Conservation (phyloP, 2,888 invertebrate species). For the Drosophila affinis region DNA sequence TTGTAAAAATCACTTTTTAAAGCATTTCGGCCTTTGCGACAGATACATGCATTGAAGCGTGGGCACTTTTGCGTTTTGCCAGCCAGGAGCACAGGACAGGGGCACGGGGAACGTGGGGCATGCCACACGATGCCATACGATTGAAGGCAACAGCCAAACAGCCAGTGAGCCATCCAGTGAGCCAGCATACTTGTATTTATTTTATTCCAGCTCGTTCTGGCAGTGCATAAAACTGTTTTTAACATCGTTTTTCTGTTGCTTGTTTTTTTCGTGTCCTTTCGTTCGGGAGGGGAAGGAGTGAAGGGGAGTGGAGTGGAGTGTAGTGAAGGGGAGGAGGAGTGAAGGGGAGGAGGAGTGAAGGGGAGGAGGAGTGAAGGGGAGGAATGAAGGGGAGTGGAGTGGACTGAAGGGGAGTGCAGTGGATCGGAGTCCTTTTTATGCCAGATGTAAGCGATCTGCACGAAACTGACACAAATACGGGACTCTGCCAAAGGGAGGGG, state of each 20-base stretch:
- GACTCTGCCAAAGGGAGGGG: conserved; percentile 20
- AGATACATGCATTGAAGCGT: conserved; percentile 70
- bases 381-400: conserved; percentile 35
- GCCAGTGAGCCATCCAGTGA: conserved; percentile 15
- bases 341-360: conserved; percentile 43
- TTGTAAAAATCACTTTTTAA: conserved; percentile 73
- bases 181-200: conserved; percentile 72
- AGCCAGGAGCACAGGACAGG: conserved; percentile 9
- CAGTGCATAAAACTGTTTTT: conserved; percentile 76
- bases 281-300: conserved; percentile 36
- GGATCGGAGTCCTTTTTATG: conserved; percentile 67
- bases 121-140: conserved; percentile 4
- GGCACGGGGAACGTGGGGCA: conserved; percentile 1
- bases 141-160: conserved; percentile 11
- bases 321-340: conserved; percentile 36
- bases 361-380: conserved; percentile 31
- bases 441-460: conserved; percentile 76
- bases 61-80: conserved; percentile 71
- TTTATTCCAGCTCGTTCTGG: conserved; percentile 70
- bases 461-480: conserved; percentile 61
- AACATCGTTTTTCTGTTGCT: conserved; percentile 61
- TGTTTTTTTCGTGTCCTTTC: conserved; percentile 24
- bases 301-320: conserved; percentile 12
- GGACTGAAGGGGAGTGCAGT: conserved; percentile 31
- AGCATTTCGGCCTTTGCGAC: conserved; percentile 55